Conservation (phyloP, 1,140 invertebrate species). For the Riptortus pedestris region DNA sequence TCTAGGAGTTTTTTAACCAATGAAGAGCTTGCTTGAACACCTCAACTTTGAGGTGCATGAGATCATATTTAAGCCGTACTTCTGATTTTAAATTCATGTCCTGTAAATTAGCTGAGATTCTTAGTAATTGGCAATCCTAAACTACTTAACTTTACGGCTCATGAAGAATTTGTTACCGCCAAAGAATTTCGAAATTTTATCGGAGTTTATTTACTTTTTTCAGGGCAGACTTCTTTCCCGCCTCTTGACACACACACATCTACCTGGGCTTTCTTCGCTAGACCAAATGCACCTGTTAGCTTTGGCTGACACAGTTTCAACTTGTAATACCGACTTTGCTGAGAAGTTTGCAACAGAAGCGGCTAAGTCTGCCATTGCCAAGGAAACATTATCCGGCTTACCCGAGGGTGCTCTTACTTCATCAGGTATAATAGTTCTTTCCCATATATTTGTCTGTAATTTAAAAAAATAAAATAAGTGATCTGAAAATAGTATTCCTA, state of each 20-base stretch:
- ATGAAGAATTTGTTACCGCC: too few species aligned
- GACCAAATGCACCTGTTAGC: slow-evolving; percentile 99
- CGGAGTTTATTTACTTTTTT: too few species aligned
- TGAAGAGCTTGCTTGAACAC: too few species aligned
- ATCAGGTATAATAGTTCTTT: slow-evolving; percentile 33
- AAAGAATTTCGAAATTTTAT: too few species aligned
- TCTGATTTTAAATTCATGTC: too few species aligned
- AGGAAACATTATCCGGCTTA: slow-evolving; percentile 53
- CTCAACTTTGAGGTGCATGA: too few species aligned
- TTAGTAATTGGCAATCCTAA: too few species aligned
- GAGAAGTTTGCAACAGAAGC: slow-evolving; percentile 71
- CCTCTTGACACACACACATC: slow-evolving; percentile 86
- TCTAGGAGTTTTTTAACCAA: too few species aligned
- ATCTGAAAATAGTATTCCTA: background rate
- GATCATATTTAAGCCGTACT: too few species aligned
- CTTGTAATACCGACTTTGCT: slow-evolving; percentile 76
- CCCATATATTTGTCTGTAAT: background rate
- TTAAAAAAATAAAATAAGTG: background rate
- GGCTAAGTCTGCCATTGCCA: slow-evolving; percentile 55
- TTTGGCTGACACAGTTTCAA: slow-evolving; percentile 93
- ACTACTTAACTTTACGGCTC: too few species aligned
- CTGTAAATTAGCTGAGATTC: too few species aligned
- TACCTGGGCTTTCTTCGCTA: slow-evolving; percentile 90
- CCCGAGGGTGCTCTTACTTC: slow-evolving; percentile 51
- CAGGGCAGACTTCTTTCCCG: slow-evolving; percentile 65